Evolutionary conservation across 2,113 vertebrate genomes (phyloP).

Genomic region (Setophaga kirtlandii): DNA sequence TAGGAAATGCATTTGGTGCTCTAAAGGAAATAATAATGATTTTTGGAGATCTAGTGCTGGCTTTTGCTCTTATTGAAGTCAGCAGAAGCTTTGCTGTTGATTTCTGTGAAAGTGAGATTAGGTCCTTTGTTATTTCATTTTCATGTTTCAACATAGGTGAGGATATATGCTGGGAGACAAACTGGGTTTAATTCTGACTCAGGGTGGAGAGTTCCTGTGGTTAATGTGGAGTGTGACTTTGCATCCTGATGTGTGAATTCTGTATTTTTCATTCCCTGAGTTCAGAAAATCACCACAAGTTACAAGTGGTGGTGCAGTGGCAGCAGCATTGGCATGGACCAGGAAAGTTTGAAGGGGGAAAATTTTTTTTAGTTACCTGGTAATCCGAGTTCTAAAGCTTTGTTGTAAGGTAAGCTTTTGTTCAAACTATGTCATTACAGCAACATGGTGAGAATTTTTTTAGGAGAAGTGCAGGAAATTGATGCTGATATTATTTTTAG

Average conservation of each 20-base stretch:
- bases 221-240: not conserved
- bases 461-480: not conserved
- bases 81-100: not conserved
- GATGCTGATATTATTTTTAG: not conserved
- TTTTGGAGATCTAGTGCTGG: not conserved
- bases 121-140: not conserved
- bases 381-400: not conserved
- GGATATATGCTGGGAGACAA: not conserved
- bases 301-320: not conserved
- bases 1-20: slow-evolving; percentile 5
- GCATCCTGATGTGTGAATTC: not conserved
- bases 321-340: not conserved
- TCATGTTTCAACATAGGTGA: not conserved
- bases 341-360: not conserved
- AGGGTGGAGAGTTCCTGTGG: not conserved
- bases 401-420: not conserved
- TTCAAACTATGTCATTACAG: not conserved
- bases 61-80: not conserved
- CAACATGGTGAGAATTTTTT: not conserved
- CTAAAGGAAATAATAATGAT: not conserved
- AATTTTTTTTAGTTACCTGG: not conserved
- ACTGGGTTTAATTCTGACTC: not conserved
- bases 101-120: not conserved
- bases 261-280: not conserved
- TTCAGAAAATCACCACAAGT: not conserved